These are phyloP conservation scores for Polydrusus pterygomalis DNA, from an alignment of 2,888 invertebrate species.

Conservation along the genomic window DNA sequence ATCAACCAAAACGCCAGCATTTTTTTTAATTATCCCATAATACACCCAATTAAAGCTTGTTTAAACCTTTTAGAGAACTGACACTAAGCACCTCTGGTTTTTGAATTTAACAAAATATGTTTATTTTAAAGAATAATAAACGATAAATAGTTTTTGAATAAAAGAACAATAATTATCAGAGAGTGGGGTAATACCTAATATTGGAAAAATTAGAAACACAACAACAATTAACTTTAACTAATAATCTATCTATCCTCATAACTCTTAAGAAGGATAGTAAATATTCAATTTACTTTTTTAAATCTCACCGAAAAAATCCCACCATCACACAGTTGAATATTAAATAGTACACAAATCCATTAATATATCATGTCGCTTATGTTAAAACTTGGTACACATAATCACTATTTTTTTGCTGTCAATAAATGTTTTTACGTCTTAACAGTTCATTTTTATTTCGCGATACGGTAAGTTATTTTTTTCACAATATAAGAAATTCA, in stretches of 20 bases:
- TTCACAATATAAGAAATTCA: neutral
- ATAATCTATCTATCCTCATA: too few relatives aligned
- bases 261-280: neutral
- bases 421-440: neutral
- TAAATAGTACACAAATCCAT: neutral
- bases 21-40: too few relatives aligned
- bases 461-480: neutral
- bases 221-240: constrained; percentile 4
- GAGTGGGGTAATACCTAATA: too few relatives aligned
- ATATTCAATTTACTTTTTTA: neutral
- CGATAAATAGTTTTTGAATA: too few relatives aligned
- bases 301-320: neutral
- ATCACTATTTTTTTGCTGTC: neutral
- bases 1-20: too few relatives aligned
- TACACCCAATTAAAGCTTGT: too few relatives aligned
- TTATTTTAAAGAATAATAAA: too few relatives aligned
- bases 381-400: neutral
- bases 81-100: too few relatives aligned
- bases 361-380: neutral
- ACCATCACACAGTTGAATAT: neutral
- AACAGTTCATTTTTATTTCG: neutral
- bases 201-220: neutral
- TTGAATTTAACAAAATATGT: too few relatives aligned
- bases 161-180: too few relatives aligned
- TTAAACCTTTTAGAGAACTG: too few relatives aligned